Evolutionary conservation across 2,113 vertebrate genomes (phyloP).

Genomic region (Periophthalmus modestus): DNA sequence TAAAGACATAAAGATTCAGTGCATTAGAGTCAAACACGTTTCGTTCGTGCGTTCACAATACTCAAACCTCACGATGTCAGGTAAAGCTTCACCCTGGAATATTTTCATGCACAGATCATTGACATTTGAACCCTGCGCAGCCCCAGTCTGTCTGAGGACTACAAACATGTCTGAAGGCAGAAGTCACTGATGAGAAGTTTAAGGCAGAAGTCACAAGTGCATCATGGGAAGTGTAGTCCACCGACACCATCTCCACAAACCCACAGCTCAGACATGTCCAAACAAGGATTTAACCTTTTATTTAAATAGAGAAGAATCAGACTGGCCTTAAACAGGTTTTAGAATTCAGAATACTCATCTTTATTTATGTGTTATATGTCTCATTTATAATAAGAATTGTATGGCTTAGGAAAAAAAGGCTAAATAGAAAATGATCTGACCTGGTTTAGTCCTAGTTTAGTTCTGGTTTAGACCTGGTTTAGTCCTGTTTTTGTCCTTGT

Average conservation of each 20-base stretch:
- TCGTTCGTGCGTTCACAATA: background rate
- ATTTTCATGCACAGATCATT: background rate
- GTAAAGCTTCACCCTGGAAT: constrained; percentile 1
- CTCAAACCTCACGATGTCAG: background rate
- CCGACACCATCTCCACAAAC: too few species aligned
- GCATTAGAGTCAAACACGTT: too few species aligned
- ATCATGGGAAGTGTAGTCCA: background rate
- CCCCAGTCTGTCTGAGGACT: background rate
- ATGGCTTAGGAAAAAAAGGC: too few species aligned
- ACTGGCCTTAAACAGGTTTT: background rate
- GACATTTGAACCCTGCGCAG: background rate
- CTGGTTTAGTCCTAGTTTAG: too few species aligned
- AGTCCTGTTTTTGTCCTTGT: too few species aligned
- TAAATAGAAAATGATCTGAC: too few species aligned
- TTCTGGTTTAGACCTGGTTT: too few species aligned
- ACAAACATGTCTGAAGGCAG: background rate
- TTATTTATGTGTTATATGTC: background rate
- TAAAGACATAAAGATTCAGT: too few species aligned
- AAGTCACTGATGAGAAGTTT: background rate
- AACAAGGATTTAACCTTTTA: background rate
- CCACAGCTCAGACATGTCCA: background rate
- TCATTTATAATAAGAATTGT: background rate
- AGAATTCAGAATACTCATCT: background rate
- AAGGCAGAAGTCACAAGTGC: background rate
- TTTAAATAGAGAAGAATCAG: background rate